These are phyloP conservation scores for Anabacerthia variegaticeps DNA, from an alignment of 2,797 vertebrate genomes.

Conservation along the genomic window DNA sequence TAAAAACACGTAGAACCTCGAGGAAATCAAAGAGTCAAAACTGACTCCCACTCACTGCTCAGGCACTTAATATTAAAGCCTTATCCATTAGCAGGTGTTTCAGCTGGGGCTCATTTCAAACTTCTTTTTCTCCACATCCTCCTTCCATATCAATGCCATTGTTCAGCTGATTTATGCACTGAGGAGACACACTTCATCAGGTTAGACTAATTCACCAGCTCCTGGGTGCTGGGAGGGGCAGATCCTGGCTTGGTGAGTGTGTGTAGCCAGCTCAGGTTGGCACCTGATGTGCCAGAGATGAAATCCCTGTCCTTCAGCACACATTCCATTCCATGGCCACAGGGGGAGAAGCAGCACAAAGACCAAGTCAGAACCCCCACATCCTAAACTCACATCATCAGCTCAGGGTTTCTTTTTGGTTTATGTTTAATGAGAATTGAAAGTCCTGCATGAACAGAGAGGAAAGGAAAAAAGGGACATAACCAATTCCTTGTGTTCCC, in stretches of 20 bases:
- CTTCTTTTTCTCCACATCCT: slow-evolving; percentile 5
- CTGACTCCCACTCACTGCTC: not conserved
- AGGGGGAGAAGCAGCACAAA: not conserved
- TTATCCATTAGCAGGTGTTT: not conserved
- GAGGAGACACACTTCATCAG: slow-evolving; percentile 34
- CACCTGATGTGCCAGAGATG: not conserved
- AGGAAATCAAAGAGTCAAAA: not conserved
- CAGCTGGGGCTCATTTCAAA: slow-evolving; percentile 29
- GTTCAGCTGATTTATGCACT: slow-evolving; percentile 48
- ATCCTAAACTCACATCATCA: not conserved
- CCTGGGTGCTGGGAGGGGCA: not conserved
- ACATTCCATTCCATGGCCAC: not conserved
- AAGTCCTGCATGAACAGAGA: not conserved
- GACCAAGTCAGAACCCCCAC: not conserved
- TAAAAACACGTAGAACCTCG: not conserved
- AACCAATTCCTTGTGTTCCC: not conserved
- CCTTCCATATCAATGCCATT: slow-evolving; percentile 17
- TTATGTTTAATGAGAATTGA: not conserved
- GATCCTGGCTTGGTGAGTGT: not conserved
- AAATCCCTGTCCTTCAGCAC: not conserved
- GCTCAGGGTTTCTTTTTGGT: not conserved
- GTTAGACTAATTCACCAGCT: slow-evolving; percentile 21
- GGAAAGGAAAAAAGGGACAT: not conserved
- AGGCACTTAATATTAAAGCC: not conserved
- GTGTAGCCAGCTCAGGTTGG: not conserved